A percentile compares a stretch with the other conserved stretches of the same genome.
These are phyloP conservation scores for Bombylius major DNA, from an alignment of 2,888 invertebrate genomes.

Conservation along the genomic window DNA sequence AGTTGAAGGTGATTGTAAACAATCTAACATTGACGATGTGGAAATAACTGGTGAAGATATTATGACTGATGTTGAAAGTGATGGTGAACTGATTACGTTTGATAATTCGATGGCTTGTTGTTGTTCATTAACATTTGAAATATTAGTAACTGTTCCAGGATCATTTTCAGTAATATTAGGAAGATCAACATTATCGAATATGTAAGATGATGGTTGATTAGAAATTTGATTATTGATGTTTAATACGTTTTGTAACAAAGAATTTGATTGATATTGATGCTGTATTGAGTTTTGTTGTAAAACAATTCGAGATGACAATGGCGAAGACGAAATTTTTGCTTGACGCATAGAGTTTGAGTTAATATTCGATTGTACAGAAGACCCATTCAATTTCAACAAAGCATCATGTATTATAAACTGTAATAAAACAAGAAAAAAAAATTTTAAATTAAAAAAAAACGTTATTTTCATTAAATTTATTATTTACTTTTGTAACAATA, in stretches of 20 bases:
- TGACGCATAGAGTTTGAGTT: conserved; percentile 13
- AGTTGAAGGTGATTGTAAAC: conserved; percentile 16
- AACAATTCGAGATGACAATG: conserved; percentile 1
- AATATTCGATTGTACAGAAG: conserved; percentile 14
- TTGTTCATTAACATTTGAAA: conserved; percentile 13
- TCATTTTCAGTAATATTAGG: conserved; percentile 16
- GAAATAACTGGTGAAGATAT: conserved; percentile 35
- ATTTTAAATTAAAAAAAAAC: not conserved
- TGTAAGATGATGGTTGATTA: conserved; percentile 33
- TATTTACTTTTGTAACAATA: no score
- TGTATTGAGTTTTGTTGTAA: conserved; percentile 1
- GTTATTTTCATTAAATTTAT: not conserved
- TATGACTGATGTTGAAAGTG: conserved; percentile 31
- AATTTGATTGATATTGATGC: conserved; percentile 19
- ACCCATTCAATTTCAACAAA: conserved; percentile 33
- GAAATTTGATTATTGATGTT: conserved; percentile 33
- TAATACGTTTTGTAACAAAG: not conserved
- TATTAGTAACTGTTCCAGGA: conserved; percentile 10
- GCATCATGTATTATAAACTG: conserved; percentile 37
- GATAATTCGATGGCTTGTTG: conserved; percentile 3
- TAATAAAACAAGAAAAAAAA: conserved; percentile 6
- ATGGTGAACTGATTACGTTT: conserved; percentile 15
- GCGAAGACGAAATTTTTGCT: not conserved
- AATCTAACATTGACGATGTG: conserved; percentile 23
- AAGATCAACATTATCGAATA: conserved; percentile 34